Conservation (phyloP, 2,113 vertebrate species). For the Naja naja region DNA sequence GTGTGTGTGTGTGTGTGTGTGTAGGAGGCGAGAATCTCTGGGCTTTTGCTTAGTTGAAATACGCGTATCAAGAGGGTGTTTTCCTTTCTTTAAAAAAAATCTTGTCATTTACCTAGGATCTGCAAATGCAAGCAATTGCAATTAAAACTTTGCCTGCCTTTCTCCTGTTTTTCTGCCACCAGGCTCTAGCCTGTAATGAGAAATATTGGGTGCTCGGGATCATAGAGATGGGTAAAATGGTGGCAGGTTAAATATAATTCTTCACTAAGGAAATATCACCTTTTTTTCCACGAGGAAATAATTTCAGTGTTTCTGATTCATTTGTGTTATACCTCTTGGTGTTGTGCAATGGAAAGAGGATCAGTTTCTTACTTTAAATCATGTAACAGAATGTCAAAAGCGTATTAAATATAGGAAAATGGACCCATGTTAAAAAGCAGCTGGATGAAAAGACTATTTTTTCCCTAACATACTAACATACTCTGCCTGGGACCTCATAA, state of each 20-base stretch:
- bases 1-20: too few relatives aligned
- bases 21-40: conserved; percentile 66
- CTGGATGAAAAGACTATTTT: neutral
- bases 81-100: conserved; percentile 20
- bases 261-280: conserved; percentile 30
- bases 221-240: neutral
- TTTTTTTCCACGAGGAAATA: conserved; percentile 14
- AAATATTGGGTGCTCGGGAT: neutral
- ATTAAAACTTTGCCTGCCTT: conserved; percentile 50
- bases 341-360: neutral
- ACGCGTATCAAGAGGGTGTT: conserved; percentile 64
- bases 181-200: conserved; percentile 32
- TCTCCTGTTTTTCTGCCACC: neutral
- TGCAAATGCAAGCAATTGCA: conserved; percentile 64
- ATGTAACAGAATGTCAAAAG: neutral
- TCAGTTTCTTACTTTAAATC: neutral
- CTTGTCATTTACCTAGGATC: conserved; percentile 69
- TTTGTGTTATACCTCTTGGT: conserved; percentile 19
- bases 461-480: neutral
- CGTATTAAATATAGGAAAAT: neutral
- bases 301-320: conserved; percentile 49
- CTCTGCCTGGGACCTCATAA: neutral
- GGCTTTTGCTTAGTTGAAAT: conserved; percentile 67
- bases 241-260: conserved; percentile 30
- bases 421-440: neutral